These are phyloP conservation scores for Alligator mississippiensis DNA, from an alignment of 2,113 vertebrate genomes.

Conservation along the genomic window DNA sequence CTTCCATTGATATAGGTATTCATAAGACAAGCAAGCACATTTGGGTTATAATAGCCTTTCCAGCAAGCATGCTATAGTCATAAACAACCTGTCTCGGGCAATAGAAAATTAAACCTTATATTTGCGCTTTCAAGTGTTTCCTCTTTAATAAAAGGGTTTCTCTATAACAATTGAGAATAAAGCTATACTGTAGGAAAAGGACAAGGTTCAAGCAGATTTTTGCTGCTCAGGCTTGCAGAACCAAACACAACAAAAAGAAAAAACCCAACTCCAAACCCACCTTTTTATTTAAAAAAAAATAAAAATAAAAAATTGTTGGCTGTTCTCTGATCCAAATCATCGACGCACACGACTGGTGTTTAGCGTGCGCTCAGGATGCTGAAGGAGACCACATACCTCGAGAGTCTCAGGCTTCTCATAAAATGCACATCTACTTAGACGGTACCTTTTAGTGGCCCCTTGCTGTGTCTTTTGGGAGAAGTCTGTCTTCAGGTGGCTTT, in stretches of 20 bases:
- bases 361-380: not conserved
- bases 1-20: not conserved
- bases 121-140: not conserved
- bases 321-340: not conserved
- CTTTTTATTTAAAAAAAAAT: not conserved
- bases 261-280: not conserved
- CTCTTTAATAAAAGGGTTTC: not conserved
- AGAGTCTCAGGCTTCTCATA: not conserved
- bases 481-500: not conserved
- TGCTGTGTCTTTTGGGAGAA: not conserved
- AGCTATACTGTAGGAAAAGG: not conserved
- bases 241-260: no score
- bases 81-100: not conserved
- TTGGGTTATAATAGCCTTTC: not conserved
- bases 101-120: not conserved
- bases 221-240: not conserved
- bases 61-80: not conserved
- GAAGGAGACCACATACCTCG: not conserved
- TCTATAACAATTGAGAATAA: not conserved
- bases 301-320: no score
- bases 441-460: not conserved
- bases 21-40: not conserved
- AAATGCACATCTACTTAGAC: not conserved
- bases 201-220: slow-evolving; percentile 15
- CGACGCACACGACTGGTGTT: not conserved